Base-by-base conservation (phyloP, 2,888 invertebrate genomes). In the Andrena praecox region DNA sequence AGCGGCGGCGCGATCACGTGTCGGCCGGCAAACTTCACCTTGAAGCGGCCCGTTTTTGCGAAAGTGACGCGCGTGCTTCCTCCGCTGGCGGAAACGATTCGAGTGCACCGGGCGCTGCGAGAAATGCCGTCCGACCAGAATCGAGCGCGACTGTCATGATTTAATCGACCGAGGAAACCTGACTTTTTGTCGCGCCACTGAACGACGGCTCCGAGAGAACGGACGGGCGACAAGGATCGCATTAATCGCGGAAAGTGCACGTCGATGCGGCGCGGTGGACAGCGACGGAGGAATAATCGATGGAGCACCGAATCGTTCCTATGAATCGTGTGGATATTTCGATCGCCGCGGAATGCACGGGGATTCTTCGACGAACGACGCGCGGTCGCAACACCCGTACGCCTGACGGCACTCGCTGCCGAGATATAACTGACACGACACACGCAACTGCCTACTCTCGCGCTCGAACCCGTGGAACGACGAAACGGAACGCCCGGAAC, bases 371-470 rank as follows among this genome's bases (percentile, higher is more conserved):
- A 73, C 62, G 69, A 73, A 67, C 84, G 76, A 54, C 82, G 78
- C 77, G 70, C 83, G 62, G 62, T 76, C 82, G 72, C 79, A 85
- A 83, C 76, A 80, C 80, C 87, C 87, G 83, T 85, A 79, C 89
- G 88, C 85, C 92, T 90, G 90, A 89, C 93, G 91, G 92, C 92
- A 90, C 88, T 91, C 93, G 91, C 93, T 93, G 93, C 92, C 93
- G 93, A 91, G 93, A 92, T 91, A 92, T 93, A 92, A 93, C 93
- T 93, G 93, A 93, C 93, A 91, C 90, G 87, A 88, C 85, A 88
- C 89, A 87, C 91, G 90, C 91, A 91, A 91, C 90, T 77, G 85
- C 84, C 82, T 87, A 84, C 86, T 86, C 89, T 84, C 89, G 88
- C 86, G 87, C 85, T 82, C 83, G 84, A 86, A 82, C 82, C 42